phyloP scores from a whole-genome alignment of 1,140 invertebrate species.

The roundworm (Caenorhabditis elegans) region WBcel235 BX284604.4:3797001-3797500 shows the following conservation, averaged over 20 bases:
- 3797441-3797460: constrained; percentile 73
- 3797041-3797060: constrained; percentile 77
- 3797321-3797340: constrained; percentile 52
- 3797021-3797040: constrained; percentile 75
- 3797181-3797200: constrained; percentile 75
- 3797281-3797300: constrained; percentile 72
- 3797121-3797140: constrained; percentile 76
- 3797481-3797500: constrained; percentile 44
- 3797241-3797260: constrained; percentile 77
- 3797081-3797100: constrained; percentile 80
- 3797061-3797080: constrained; percentile 79
- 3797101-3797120: constrained; percentile 81
- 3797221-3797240: constrained; percentile 76
- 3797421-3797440: constrained; percentile 80
- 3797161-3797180: too few relatives aligned
- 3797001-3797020: constrained; percentile 75
- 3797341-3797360: constrained; percentile 71
- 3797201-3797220: constrained; percentile 75
- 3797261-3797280: constrained; percentile 75
- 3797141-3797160: constrained; percentile 71
- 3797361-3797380: constrained; percentile 76
- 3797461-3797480: constrained; percentile 58
- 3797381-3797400: constrained; percentile 72
- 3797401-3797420: constrained; percentile 72
- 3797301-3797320: constrained; percentile 20